A percentile compares a stretch with the other conserved stretches of the same genome.
Evolutionary conservation across 2,113 vertebrate genomes (phyloP).

Genomic region (Cryptomyrus ogoouensis): DNA sequence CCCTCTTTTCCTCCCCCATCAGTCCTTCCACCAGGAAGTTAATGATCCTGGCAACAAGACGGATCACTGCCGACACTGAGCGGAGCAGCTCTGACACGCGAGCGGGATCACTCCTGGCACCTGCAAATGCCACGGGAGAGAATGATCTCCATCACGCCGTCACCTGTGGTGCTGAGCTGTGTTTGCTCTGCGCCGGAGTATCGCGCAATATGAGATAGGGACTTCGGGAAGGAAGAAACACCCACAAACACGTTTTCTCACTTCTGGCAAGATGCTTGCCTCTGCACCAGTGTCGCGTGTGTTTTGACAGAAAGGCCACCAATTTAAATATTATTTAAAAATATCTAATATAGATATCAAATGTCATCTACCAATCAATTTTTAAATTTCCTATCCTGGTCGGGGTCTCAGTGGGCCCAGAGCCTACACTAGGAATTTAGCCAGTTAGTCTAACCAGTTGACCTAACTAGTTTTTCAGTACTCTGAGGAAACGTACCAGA

Average conservation of each 20-base stretch:
- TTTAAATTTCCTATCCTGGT: neutral
- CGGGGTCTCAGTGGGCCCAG: neutral
- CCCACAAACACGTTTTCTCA: neutral
- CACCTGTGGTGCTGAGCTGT: slow-evolving; percentile 63
- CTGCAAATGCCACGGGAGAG: slow-evolving; percentile 70
- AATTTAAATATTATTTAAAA: neutral
- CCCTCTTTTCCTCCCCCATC: slow-evolving; percentile 70
- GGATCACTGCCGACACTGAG: slow-evolving; percentile 90
- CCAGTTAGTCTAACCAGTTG: neutral
- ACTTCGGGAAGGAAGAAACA: neutral
- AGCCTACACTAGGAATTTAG: neutral
- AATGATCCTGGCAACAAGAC: slow-evolving; percentile 90
- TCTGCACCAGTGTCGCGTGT: neutral
- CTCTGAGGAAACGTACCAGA: neutral
- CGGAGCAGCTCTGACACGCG: slow-evolving; percentile 77
- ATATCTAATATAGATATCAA: neutral
- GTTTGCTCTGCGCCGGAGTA: slow-evolving; percentile 54
- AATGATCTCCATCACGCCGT: slow-evolving; percentile 59
- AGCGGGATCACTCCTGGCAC: slow-evolving; percentile 71
- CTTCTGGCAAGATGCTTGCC: neutral
- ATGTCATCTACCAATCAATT: neutral
- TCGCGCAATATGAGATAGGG: slow-evolving; percentile 38
- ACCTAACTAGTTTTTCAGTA: neutral
- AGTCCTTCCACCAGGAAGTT: slow-evolving; percentile 82
- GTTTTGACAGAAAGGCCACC: neutral